Evolutionary conservation across 2,888 invertebrate genomes (phyloP).

Genomic region (Callimorpha dominula): DNA sequence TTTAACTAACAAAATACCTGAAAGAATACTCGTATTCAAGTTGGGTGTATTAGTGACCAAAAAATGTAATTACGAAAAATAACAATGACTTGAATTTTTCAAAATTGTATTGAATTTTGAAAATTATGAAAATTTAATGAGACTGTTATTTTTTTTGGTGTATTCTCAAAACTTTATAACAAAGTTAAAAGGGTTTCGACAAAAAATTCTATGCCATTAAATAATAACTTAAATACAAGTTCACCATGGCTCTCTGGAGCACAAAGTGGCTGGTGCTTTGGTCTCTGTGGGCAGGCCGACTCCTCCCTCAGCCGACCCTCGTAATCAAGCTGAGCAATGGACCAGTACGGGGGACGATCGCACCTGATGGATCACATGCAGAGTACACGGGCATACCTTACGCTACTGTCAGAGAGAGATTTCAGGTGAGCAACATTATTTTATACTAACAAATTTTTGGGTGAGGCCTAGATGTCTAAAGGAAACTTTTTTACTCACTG

Average conservation of each 20-base stretch:
- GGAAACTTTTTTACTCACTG: background rate
- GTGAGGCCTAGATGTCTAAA: background rate
- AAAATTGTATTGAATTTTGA: too few relatives aligned
- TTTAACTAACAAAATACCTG: too few relatives aligned
- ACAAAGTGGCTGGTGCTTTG: slow-evolving; percentile 73
- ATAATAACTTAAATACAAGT: background rate
- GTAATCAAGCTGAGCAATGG: slow-evolving; percentile 64
- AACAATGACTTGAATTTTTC: too few relatives aligned
- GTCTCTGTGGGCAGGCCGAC: slow-evolving; percentile 73
- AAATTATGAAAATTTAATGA: too few relatives aligned
- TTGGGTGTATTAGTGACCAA: too few relatives aligned
- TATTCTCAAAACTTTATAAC: background rate
- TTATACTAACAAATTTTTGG: slow-evolving; percentile 55
- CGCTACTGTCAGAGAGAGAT: slow-evolving; percentile 65
- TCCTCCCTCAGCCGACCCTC: slow-evolving; percentile 70
- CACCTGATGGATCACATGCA: slow-evolving; percentile 63
- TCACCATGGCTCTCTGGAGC: slow-evolving; percentile 16
- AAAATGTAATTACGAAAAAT: too few relatives aligned
- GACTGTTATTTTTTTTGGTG: too few relatives aligned
- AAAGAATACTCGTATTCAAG: too few relatives aligned
- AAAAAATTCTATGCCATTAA: too few relatives aligned
- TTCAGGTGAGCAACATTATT: slow-evolving; percentile 67
- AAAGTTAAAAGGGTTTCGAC: background rate
- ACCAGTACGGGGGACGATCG: slow-evolving; percentile 62
- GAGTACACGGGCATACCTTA: slow-evolving; percentile 72